Conservation (phyloP, 2,888 invertebrate species). For the Thereva unica region DNA sequence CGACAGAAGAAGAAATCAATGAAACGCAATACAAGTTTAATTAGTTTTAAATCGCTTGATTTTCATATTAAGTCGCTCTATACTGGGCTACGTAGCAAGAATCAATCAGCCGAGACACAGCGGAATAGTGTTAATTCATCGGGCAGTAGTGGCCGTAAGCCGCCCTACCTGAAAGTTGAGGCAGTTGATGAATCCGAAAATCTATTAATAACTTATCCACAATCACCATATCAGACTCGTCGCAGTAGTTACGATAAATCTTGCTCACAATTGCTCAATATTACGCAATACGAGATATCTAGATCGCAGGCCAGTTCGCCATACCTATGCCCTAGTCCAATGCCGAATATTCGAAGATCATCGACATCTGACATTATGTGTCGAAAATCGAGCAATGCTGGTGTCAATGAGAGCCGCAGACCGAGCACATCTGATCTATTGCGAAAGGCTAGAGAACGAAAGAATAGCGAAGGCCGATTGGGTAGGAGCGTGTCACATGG, state of each 20-base stretch:
- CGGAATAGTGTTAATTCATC: constrained; percentile 14
- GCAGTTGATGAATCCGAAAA: constrained; percentile 53
- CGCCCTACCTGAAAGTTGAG: constrained; percentile 55
- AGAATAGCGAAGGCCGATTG: constrained; percentile 54
- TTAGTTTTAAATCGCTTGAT: constrained; percentile 57
- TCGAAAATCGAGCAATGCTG: constrained; percentile 28
- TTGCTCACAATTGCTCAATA: constrained; percentile 49
- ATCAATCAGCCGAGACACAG: constrained; percentile 26
- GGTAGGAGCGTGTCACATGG: constrained; percentile 56
- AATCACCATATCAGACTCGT: constrained; percentile 52
- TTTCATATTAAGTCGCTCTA: constrained; percentile 57
- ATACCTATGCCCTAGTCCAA: constrained; percentile 53
- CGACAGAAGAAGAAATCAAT: constrained; percentile 39
- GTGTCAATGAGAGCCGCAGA: constrained; percentile 49
- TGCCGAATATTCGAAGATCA: constrained; percentile 53
- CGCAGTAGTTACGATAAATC: constrained; percentile 52
- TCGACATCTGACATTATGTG: constrained; percentile 58
- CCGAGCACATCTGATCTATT: constrained; percentile 57
- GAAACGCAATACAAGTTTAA: constrained; percentile 47
- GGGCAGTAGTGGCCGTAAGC: constrained; percentile 46
- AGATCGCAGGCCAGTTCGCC: constrained; percentile 52
- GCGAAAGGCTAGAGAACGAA: constrained; percentile 55
- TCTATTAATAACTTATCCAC: constrained; percentile 52
- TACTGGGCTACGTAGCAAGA: constrained; percentile 52
- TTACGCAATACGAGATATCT: constrained; percentile 47